These are phyloP conservation scores for Daktulosphaira vitifoliae DNA, from an alignment of 1,140 invertebrate species.

Conservation along the genomic window DNA sequence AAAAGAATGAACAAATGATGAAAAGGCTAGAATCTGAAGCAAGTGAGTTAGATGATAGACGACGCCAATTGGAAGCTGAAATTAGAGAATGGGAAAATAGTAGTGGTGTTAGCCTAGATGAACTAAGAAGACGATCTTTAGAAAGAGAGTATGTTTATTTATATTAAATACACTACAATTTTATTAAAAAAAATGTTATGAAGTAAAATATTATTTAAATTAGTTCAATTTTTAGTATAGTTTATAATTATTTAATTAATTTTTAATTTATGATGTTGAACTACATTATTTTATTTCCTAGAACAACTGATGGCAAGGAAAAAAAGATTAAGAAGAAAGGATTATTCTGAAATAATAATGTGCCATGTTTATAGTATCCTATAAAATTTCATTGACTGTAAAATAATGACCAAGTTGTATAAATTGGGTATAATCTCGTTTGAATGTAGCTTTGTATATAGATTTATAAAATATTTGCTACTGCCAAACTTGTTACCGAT, in stretches of 20 bases:
- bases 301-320: constrained; percentile 51
- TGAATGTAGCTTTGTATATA: background rate
- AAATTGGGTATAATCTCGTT: constrained; percentile 22
- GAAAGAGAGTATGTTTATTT: constrained; percentile 68
- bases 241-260: constrained; percentile 17
- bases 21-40: constrained; percentile 75
- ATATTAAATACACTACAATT: background rate
- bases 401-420: constrained; percentile 12
- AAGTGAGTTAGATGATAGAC: constrained; percentile 82
- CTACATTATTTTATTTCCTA: constrained; percentile 45
- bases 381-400: background rate
- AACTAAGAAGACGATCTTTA: constrained; percentile 68
- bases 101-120: constrained; percentile 79
- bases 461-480: background rate
- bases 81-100: constrained; percentile 79
- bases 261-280: constrained; percentile 31
- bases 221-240: background rate
- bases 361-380: constrained; percentile 23
- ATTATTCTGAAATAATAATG: constrained; percentile 46
- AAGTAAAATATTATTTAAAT: constrained; percentile 1
- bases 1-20: constrained; percentile 60
- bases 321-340: constrained; percentile 55
- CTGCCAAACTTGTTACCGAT: constrained; percentile 25
- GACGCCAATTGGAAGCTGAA: constrained; percentile 76
- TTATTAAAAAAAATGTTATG: background rate